Conservation (phyloP, 2,888 invertebrate species). For the Ceramica pisi region DNA sequence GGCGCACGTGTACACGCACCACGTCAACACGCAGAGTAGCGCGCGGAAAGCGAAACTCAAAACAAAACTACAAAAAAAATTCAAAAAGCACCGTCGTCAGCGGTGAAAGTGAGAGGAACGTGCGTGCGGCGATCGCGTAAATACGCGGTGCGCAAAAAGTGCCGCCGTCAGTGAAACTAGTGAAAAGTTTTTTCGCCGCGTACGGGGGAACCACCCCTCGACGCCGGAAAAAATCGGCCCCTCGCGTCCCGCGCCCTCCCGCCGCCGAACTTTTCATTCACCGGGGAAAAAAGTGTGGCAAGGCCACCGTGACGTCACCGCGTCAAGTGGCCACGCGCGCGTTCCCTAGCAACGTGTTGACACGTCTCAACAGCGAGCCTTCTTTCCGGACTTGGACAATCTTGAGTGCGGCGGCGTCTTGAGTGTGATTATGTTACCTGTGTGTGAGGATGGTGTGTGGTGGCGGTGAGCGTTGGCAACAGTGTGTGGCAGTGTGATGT, state of each 20-base stretch:
- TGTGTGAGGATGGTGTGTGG: slow-evolving; percentile 73
- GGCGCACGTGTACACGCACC: slow-evolving; percentile 78
- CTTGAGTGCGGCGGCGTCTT: slow-evolving; percentile 57
- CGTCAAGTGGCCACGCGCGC: slow-evolving; percentile 88
- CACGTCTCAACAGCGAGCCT: slow-evolving; percentile 72
- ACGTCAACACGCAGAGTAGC: slow-evolving; percentile 67
- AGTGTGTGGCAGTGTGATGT: slow-evolving; percentile 82
- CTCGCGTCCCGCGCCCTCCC: slow-evolving; percentile 88
- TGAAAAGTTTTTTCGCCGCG: slow-evolving; percentile 89
- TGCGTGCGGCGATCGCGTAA: slow-evolving; percentile 86
- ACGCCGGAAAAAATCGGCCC: slow-evolving; percentile 88
- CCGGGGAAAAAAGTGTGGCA: slow-evolving; percentile 91
- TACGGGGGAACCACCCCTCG: slow-evolving; percentile 88
- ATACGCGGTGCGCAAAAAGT: slow-evolving; percentile 89
- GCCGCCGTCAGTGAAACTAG: slow-evolving; percentile 90
- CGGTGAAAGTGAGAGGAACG: slow-evolving; percentile 82
- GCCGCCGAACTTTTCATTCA: slow-evolving; percentile 92
- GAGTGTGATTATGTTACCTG: slow-evolving; percentile 72
- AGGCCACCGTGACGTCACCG: slow-evolving; percentile 90
- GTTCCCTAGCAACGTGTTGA: slow-evolving; percentile 89
- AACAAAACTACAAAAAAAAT: slow-evolving; percentile 71
- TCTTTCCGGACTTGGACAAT: slow-evolving; percentile 55
- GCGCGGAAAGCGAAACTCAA: slow-evolving; percentile 68
- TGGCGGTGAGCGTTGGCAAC: slow-evolving; percentile 75
- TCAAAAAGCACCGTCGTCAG: slow-evolving; percentile 69